Evolutionary conservation across 1,140 invertebrate species (phyloP), one percentile per base, ranked within the genome.

Genomic region (Macrosteles quadrilineatus): DNA sequence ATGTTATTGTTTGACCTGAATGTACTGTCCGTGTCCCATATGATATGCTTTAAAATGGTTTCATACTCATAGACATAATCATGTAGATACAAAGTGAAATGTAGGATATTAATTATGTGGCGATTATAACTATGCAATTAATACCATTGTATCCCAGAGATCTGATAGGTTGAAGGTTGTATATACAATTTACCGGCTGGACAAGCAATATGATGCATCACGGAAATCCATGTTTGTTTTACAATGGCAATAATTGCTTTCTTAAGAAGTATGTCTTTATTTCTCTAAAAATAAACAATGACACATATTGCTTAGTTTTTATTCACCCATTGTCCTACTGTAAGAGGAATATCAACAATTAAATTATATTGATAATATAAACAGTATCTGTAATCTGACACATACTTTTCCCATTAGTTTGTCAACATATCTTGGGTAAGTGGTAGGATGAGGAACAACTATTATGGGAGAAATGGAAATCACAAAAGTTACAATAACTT

Each of bases 191-290:
- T 6, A 36, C 14, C 6, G 55, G 55, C 55, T 21, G 27, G 21
- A 29, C 6, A 4, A 25, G 27, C 55, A 59, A 59, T 30, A 59
- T 23, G 23, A 9, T 29, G n/a, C 32, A 36, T 36, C 32, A 36
- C 32, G 14, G 32, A 36, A 36, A 36, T 14, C 14, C 6, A 27
- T 30, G 55, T 59, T 59, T 59, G 23, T 59, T 50, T 59, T 59
- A 59, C 55, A 30, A 59, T 59, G 55, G 55, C 55, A 59, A 59
- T 59, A 59, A 59, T 59, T 59, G 55, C 55, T 59, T 59, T 59
- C 55, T 59, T 59, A 59, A 59, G 55, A 59, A 59, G 55, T 59
- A 59, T 59, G 55, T 59, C 55, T 23, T 59, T 59, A 59, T 59
- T 59, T 59, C 55, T 59, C 55, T 59, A 59, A 59, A 59, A 59